Base-by-base conservation (phyloP, 2,113 vertebrate genomes). In the Miniopterus natalensis region DNA sequence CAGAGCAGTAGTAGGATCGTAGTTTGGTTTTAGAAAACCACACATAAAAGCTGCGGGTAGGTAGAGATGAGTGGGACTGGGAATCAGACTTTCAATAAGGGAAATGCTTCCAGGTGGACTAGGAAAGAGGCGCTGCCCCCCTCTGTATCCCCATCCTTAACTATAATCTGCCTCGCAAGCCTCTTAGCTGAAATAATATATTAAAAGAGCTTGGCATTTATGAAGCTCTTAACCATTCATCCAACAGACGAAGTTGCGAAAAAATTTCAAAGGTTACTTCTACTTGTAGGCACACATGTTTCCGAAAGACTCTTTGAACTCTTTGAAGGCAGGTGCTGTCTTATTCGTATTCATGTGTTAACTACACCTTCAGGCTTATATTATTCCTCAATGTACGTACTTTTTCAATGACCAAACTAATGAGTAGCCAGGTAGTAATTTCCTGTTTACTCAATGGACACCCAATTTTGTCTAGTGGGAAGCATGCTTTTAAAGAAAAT, bases 131-230 rank as follows among this genome's bases (percentile, higher is more conserved):
- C 3, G 23, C 78, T 8, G 0, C 21, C 3, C 53, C 27, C 7
- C 88, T 61, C 42, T 31, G 31, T 6, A 14, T 65, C 45, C 29
- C 63, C 53, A 59, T 15, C 61, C 29, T 89, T 2, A 2, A 15
- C 47, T 53, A 6, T 15, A 45, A 17, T 10, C 49, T 88, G 49
- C 68, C 77, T 59, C 20, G 6, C 15, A 68, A 71, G 12, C 18
- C 51, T 66, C 73, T 71, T 97, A 78, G 68, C 29, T 96, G 95
- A 95, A 91, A 61, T 90, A 63, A 93, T 93, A 71, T 53, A n/a
- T 93, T 89, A 78, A 42, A 61, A 95, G 73, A 88, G 85, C 11
- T 83, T 87, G 83, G 47, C 77, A 85, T 94, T 96, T 90, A 75
- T 80, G 75, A 84, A 70, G 13, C 23, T 96, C 15, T 88, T 75